These are phyloP conservation scores for Dromas ardeola DNA, from an alignment of 2,113 vertebrate species.

Conservation along the genomic window DNA sequence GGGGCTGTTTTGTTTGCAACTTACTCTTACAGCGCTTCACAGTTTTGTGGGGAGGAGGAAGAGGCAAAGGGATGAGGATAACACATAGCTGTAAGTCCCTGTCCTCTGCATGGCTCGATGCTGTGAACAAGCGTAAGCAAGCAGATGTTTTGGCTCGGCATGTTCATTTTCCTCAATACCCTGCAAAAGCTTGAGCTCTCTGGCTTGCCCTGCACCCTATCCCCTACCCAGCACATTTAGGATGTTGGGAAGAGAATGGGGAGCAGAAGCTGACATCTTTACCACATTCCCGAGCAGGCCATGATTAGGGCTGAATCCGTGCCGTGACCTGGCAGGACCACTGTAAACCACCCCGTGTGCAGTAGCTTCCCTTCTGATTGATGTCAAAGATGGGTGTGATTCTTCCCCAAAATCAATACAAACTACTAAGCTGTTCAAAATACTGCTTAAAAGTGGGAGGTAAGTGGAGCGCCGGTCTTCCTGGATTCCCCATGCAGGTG, in stretches of 20 bases:
- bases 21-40: not conserved
- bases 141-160: not conserved
- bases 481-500: not conserved
- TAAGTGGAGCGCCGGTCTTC: not conserved
- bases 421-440: not conserved
- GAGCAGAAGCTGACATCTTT: not conserved
- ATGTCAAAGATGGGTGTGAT: not conserved
- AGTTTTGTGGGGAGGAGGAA: not conserved
- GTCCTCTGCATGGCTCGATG: not conserved
- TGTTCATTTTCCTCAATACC: not conserved
- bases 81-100: not conserved
- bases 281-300: not conserved
- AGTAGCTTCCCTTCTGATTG: not conserved
- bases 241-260: not conserved
- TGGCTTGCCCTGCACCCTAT: not conserved
- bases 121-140: not conserved
- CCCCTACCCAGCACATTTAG: not conserved
- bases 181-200: not conserved
- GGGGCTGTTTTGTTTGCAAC: not conserved
- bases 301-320: not conserved
- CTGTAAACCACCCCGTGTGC: rapidly evolving
- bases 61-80: not conserved
- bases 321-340: not conserved
- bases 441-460: not conserved
- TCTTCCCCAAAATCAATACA: not conserved